Conservation (phyloP, 2,797 vertebrate genomes). For the Hippopotamyrus pictus region DNA sequence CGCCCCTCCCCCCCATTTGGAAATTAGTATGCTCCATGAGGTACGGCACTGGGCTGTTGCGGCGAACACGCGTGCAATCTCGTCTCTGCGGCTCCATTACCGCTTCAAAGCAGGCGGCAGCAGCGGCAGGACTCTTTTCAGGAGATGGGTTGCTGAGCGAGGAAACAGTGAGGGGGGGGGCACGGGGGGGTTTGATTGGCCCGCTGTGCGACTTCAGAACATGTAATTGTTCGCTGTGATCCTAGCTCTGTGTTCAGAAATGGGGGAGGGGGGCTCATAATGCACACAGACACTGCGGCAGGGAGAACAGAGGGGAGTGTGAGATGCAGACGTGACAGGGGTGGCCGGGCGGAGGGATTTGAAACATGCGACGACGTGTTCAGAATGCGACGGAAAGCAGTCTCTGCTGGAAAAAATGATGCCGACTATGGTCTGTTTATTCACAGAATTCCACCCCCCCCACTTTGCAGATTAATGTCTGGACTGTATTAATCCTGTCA, state of each 20-base stretch:
- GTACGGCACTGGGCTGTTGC: slow-evolving; percentile 66
- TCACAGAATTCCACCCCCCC: not conserved
- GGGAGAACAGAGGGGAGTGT: slow-evolving; percentile 4
- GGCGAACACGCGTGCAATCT: slow-evolving; percentile 67
- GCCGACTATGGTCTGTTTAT: not conserved
- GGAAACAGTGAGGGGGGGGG: slow-evolving; percentile 34
- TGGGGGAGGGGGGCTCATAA: slow-evolving; percentile 24
- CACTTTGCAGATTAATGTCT: not conserved
- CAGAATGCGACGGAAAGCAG: not conserved
- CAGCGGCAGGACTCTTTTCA: slow-evolving; percentile 59
- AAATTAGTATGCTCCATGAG: slow-evolving; percentile 68
- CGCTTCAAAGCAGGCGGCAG: slow-evolving; percentile 69
- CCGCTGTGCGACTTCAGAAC: not conserved
- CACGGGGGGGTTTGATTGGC: slow-evolving; percentile 26
- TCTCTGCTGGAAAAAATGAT: not conserved
- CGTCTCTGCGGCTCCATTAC: slow-evolving; percentile 69
- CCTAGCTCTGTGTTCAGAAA: not conserved
- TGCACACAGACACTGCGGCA: slow-evolving; percentile 33
- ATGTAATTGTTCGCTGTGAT: slow-evolving; percentile 14
- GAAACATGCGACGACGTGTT: not conserved
- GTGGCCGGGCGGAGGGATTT: not conserved
- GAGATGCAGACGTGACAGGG: slow-evolving; percentile 25
- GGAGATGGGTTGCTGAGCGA: slow-evolving; percentile 42
- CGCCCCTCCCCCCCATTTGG: slow-evolving; percentile 64
- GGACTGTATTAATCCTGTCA: not conserved